phyloP scores from a whole-genome alignment of 2,888 invertebrate genomes.

The Phengaris alcon region DNA sequence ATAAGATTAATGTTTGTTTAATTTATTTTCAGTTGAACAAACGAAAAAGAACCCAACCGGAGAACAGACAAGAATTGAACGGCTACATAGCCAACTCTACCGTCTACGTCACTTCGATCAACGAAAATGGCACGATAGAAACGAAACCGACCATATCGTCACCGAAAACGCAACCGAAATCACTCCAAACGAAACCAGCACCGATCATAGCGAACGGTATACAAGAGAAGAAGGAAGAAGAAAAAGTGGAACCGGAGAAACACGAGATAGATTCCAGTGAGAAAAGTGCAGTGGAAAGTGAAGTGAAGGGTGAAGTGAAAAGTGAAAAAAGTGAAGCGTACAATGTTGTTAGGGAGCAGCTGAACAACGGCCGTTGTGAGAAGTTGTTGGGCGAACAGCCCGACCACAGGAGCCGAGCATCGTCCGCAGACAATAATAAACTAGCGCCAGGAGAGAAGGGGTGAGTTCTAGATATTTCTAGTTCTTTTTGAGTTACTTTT shows the following conservation, averaged over 20 bases:
- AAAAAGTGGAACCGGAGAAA: constrained; percentile 59
- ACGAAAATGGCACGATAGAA: constrained; percentile 74
- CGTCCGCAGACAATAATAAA: constrained; percentile 81
- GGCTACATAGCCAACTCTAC: constrained; percentile 90
- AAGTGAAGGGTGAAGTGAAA: constrained; percentile 57
- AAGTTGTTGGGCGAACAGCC: constrained; percentile 83
- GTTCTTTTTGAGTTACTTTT: not conserved
- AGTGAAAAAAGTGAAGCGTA: constrained; percentile 69
- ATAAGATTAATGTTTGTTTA: not conserved
- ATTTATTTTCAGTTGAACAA: constrained; percentile 80
- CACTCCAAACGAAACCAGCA: constrained; percentile 69
- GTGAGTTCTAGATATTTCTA: constrained; percentile 59
- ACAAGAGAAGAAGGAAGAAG: constrained; percentile 52
- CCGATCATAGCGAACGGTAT: constrained; percentile 69
- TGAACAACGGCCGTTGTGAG: constrained; percentile 85
- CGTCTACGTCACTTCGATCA: constrained; percentile 89
- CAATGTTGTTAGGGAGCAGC: constrained; percentile 67
- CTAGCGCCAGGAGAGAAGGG: constrained; percentile 78
- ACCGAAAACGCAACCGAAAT: constrained; percentile 69
- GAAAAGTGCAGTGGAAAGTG: constrained; percentile 60
- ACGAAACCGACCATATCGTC: constrained; percentile 71
- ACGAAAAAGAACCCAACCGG: constrained; percentile 75
- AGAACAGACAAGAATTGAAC: constrained; percentile 82
- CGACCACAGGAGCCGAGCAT: constrained; percentile 81
- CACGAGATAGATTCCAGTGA: constrained; percentile 70